Conservation (phyloP, 2,797 vertebrate genomes). For the Pipistrellus pipistrellus region DNA sequence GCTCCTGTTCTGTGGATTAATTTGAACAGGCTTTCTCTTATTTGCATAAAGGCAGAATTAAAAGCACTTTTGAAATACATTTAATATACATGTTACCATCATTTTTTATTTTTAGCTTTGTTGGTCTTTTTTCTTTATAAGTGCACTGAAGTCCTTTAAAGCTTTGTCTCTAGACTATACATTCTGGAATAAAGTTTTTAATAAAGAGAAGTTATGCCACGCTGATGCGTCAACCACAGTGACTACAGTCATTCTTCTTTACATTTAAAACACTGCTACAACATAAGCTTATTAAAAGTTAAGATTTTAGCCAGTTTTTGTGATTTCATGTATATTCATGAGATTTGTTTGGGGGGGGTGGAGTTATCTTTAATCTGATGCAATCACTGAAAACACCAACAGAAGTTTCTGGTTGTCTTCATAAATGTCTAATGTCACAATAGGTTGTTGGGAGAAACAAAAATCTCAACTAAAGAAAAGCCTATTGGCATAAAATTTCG, state of each 20-base stretch:
- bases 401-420: conserved; percentile 56
- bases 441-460: conserved; percentile 35
- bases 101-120: neutral
- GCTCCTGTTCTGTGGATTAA: conserved; percentile 69
- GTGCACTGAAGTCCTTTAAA: neutral
- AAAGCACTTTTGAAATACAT: conserved; percentile 70
- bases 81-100: conserved; percentile 40
- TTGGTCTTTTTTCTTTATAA: neutral
- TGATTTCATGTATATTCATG: conserved; percentile 69
- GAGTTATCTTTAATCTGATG: conserved; percentile 64
- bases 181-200: conserved; percentile 65
- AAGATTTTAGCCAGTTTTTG: conserved; percentile 31
- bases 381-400: conserved; percentile 51
- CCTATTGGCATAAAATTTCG: neutral
- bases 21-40: conserved; percentile 68
- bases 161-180: conserved; percentile 39
- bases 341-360: conserved; percentile 22
- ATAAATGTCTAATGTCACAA: conserved; percentile 31
- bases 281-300: conserved; percentile 55
- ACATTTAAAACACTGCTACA: conserved; percentile 55
- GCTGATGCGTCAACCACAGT: neutral
- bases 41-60: conserved; percentile 73
- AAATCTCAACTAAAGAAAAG: conserved; percentile 3
- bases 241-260: neutral
- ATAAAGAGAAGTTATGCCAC: conserved; percentile 36